Percentiles rank a stretch among this genome's conserved stretches.
Conservation (phyloP, 2,797 vertebrate genomes). For the Oceanodroma leucorhoa region DNA sequence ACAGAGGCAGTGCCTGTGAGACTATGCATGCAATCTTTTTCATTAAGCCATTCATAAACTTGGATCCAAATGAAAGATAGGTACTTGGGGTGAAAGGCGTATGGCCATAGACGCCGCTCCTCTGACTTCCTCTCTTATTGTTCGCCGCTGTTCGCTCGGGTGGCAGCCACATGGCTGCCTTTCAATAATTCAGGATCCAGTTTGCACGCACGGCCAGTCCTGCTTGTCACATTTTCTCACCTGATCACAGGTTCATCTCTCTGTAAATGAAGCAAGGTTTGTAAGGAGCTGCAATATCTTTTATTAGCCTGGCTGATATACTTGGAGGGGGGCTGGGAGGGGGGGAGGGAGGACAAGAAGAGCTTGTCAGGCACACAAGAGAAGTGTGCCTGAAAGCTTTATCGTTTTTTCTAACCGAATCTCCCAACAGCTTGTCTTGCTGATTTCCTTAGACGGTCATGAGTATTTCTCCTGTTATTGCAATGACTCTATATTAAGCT, state of each 20-base stretch:
- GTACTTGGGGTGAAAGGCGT: not conserved
- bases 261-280: not conserved
- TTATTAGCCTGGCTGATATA: not conserved
- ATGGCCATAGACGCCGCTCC: accelerated
- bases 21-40: not conserved
- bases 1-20: not conserved
- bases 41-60: not conserved
- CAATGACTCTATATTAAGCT: not conserved
- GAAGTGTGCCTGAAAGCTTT: not conserved
- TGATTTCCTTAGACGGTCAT: not conserved
- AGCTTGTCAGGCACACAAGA: too few relatives aligned
- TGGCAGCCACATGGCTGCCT: not conserved
- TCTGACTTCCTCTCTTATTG: not conserved
- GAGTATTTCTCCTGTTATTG: not conserved
- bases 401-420: not conserved
- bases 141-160: accelerated
- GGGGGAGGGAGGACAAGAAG: not conserved
- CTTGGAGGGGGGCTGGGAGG: not conserved
- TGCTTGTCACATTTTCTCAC: not conserved
- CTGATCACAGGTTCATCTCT: not conserved
- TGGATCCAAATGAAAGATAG: not conserved
- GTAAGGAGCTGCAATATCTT: not conserved
- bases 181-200: constrained; percentile 47
- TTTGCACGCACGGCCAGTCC: not conserved
- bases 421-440: not conserved